Percentiles rank a stretch among this genome's conserved stretches.
These are phyloP conservation scores for Callaeas wilsoni DNA, from an alignment of 2,113 vertebrate genomes.

Conservation along the genomic window DNA sequence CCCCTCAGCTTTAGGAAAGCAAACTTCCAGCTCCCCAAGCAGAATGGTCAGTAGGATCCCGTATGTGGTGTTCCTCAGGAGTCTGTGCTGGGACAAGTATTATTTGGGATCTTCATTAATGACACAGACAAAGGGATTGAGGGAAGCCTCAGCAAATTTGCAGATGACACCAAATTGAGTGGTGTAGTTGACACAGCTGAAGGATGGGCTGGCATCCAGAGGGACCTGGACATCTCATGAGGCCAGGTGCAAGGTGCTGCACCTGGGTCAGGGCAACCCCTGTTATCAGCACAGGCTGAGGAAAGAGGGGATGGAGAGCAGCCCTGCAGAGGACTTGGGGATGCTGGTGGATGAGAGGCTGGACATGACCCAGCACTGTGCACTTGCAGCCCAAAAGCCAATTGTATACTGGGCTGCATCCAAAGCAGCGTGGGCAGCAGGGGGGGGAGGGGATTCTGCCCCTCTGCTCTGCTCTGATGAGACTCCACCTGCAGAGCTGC, in stretches of 20 bases:
- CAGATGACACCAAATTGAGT: not conserved
- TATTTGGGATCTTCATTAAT: not conserved
- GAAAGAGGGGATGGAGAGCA: rapidly evolving
- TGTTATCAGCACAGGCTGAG: not conserved
- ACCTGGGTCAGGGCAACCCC: not conserved
- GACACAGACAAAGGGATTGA: not conserved
- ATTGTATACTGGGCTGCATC: not conserved
- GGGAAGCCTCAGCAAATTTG: not conserved
- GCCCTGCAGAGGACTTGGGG: rapidly evolving
- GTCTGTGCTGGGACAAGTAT: not conserved
- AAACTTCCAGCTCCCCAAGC: not conserved
- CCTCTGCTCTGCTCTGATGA: not conserved
- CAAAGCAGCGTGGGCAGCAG: not conserved
- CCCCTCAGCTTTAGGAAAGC: not conserved
- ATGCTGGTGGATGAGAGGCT: not conserved
- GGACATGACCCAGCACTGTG: not conserved
- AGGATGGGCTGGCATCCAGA: not conserved
- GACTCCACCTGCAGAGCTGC: rapidly evolving
- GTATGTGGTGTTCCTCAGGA: not conserved
- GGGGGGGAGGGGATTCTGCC: not conserved
- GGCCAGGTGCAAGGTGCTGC: not conserved
- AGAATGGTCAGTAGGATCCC: rapidly evolving
- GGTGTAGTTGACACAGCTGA: not conserved
- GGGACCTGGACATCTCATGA: not conserved
- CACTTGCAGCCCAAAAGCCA: not conserved